These are phyloP conservation scores for Orchestia grillus DNA, from an alignment of 1,140 invertebrate species.

Conservation along the genomic window DNA sequence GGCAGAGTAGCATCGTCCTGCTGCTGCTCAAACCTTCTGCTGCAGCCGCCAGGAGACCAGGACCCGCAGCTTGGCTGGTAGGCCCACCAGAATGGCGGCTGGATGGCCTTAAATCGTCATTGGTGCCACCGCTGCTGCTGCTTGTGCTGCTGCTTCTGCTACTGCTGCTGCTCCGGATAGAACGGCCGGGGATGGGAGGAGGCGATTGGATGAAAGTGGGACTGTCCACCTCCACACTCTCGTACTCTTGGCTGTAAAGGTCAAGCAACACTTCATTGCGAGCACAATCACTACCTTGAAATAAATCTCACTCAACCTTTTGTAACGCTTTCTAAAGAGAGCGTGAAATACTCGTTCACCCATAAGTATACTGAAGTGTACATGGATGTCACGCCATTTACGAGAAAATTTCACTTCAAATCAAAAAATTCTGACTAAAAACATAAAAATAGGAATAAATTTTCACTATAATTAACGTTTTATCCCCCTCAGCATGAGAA, in stretches of 20 bases:
- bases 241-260: conserved; percentile 36
- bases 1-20: conserved; percentile 19
- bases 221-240: conserved; percentile 37
- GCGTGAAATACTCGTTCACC: no score
- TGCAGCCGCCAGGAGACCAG: conserved; percentile 7
- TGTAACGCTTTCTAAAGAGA: no score
- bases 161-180: conserved; percentile 56
- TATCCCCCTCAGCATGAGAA: no score
- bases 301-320: no score
- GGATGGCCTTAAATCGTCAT: neutral
- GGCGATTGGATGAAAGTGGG: conserved; percentile 9
- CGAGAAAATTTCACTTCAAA: no score
- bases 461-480: no score
- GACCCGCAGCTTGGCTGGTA: neutral
- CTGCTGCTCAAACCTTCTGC: conserved; percentile 38
- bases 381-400: no score
- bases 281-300: neutral
- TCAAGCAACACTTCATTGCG: neutral
- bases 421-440: no score
- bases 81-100: neutral
- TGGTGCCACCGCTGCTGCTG: conserved; percentile 60
- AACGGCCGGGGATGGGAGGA: neutral
- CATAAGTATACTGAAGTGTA: no score
- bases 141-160: conserved; percentile 59
- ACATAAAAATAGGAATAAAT: no score